A percentile compares a stretch with the other conserved stretches of the same genome.
Conservation (phyloP, 2,113 vertebrate species). For the Istiophorus platypterus region DNA sequence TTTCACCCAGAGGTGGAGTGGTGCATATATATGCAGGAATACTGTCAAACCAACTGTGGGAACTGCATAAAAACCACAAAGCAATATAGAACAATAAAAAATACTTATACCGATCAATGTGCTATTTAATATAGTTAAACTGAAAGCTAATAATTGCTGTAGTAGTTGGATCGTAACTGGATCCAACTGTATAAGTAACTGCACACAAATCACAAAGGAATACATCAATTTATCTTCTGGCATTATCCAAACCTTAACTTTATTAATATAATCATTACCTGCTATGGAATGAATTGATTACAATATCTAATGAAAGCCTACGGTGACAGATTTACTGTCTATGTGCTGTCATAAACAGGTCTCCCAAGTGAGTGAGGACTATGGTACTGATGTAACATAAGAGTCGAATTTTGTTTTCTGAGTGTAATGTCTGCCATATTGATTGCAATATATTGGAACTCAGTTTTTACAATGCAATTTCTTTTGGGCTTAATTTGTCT, state of each 20-base stretch:
- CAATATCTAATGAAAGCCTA: neutral
- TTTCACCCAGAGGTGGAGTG: neutral
- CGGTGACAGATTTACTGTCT: neutral
- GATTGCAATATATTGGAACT: slow-evolving; percentile 15
- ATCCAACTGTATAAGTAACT: too few species aligned
- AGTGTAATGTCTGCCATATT: slow-evolving; percentile 5
- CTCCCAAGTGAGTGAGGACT: neutral
- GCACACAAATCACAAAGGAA: too few species aligned
- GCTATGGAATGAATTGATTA: neutral
- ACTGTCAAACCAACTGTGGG: too few species aligned
- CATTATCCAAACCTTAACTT: neutral
- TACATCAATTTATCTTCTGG: neutral
- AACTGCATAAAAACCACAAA: too few species aligned
- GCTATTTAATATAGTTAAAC: too few species aligned
- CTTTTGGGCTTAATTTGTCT: slow-evolving; percentile 20
- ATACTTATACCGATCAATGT: too few species aligned
- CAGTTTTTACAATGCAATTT: neutral
- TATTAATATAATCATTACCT: neutral
- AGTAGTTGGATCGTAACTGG: too few species aligned
- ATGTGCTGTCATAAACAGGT: neutral
- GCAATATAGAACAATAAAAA: too few species aligned
- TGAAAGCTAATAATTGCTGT: too few species aligned
- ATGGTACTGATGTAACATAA: neutral
- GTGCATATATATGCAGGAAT: neutral
- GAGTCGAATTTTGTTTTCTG: slow-evolving; percentile 9